These are phyloP conservation scores for Rattus norvegicus DNA, from an alignment of 2,113 vertebrate species.

Conservation along the genomic window DNA sequence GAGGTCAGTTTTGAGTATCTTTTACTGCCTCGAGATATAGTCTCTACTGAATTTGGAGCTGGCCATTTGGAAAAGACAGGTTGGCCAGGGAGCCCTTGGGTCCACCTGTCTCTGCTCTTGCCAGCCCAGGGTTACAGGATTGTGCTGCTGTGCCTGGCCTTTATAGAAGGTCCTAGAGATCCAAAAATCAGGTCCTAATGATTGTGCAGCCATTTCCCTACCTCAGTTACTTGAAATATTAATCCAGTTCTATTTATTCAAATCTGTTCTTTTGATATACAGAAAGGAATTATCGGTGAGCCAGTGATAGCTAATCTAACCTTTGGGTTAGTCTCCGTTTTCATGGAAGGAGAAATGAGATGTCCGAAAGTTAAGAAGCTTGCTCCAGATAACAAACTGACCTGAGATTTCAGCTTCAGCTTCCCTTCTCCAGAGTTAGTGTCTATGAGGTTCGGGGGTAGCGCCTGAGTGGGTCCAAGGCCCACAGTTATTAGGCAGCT, in stretches of 20 bases:
- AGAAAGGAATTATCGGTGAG: background rate
- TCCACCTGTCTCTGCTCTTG: background rate
- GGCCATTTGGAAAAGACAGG: background rate
- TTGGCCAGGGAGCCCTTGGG: background rate
- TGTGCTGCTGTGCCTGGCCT: background rate
- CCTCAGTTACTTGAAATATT: constrained; percentile 35
- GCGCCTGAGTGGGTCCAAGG: background rate
- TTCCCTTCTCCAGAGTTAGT: background rate
- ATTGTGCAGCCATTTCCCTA: background rate
- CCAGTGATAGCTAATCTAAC: background rate
- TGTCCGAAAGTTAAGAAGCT: background rate
- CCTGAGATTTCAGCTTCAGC: background rate
- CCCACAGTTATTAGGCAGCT: background rate
- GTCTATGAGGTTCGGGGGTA: background rate
- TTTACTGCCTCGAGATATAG: too few relatives aligned
- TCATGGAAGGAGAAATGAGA: background rate
- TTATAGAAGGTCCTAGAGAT: too few relatives aligned
- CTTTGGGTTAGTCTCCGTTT: background rate
- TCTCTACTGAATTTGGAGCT: background rate
- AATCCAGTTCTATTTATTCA: background rate
- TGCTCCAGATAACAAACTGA: background rate
- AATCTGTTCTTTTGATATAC: background rate
- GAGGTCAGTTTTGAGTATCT: background rate
- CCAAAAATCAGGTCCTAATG: too few relatives aligned
- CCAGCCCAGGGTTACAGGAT: background rate